Evolutionary conservation across 2,888 invertebrate genomes (phyloP).

Genomic region (Deroplatys truncata): DNA sequence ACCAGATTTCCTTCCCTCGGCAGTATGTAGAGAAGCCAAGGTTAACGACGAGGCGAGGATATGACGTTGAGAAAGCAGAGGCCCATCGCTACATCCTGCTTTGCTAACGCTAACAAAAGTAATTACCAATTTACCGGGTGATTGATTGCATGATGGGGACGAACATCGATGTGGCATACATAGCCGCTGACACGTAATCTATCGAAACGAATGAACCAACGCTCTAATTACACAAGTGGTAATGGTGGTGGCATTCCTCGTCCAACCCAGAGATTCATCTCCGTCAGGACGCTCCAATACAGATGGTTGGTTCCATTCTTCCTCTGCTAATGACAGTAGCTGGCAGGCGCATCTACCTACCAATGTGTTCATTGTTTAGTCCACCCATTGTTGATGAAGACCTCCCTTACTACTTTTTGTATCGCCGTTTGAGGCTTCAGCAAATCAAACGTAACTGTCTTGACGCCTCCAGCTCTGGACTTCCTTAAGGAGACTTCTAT

Average conservation of each 20-base stretch:
- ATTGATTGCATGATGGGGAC: conserved; percentile 1
- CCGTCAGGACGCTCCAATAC: not conserved
- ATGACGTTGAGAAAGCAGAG: not conserved
- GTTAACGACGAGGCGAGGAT: not conserved
- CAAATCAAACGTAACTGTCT: not conserved
- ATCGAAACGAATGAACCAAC: not conserved
- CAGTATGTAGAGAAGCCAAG: not conserved
- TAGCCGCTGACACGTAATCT: not conserved
- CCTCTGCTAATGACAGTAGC: not conserved
- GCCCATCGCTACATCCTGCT: not conserved
- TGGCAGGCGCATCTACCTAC: not conserved
- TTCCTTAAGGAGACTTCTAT: too few relatives aligned
- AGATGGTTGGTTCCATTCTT: not conserved
- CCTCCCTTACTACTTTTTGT: not conserved
- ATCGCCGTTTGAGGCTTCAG: not conserved
- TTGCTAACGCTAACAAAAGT: not conserved
- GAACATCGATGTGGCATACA: not conserved
- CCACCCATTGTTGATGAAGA: not conserved
- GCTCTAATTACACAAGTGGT: conserved; percentile 7
- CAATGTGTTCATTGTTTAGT: not conserved
- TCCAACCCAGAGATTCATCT: conserved; percentile 1
- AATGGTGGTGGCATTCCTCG: not conserved
- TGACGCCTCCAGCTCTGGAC: not conserved
- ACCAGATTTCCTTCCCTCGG: not conserved
- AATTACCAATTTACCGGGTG: conserved; percentile 11